Conservation (phyloP, 2,888 invertebrate genomes). For the Cetonia aurata region DNA sequence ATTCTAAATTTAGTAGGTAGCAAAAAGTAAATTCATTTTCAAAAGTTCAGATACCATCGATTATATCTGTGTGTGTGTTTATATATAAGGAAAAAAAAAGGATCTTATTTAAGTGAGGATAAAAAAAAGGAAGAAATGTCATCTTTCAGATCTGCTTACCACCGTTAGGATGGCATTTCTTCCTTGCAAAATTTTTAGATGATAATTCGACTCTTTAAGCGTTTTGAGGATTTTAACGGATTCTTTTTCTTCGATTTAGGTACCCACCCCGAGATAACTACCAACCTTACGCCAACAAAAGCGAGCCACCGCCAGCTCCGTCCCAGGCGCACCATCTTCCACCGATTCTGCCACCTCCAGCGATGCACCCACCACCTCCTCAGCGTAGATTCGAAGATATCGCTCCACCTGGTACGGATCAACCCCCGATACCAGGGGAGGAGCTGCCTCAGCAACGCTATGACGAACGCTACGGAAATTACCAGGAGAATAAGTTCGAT, state of each 20-base stretch:
- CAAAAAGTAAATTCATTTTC: no score
- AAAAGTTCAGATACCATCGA: no score
- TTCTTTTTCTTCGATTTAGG: constrained; percentile 55
- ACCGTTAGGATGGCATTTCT: constrained; percentile 16
- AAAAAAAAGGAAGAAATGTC: constrained; percentile 5
- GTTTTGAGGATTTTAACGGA: not conserved
- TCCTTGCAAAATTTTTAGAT: constrained; percentile 8
- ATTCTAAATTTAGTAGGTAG: no score
- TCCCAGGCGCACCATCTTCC: constrained; percentile 44
- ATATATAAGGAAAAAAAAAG: no score
- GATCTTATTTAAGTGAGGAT: not conserved
- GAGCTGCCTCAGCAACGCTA: constrained; percentile 69
- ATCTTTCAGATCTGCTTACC: not conserved
- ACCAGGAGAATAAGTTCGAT: constrained; percentile 49
- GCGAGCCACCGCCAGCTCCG: constrained; percentile 42
- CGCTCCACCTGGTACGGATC: constrained; percentile 71
- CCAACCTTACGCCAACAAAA: constrained; percentile 47
- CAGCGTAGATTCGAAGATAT: constrained; percentile 68
- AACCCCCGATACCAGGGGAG: constrained; percentile 74
- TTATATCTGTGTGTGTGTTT: no score
- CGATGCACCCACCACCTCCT: constrained; percentile 55
- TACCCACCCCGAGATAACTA: constrained; percentile 57
- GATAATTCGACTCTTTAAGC: not conserved
- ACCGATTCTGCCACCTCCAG: constrained; percentile 53
- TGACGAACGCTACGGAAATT: constrained; percentile 57